phyloP scores from a whole-genome alignment of 2,888 invertebrate species.

The Drosophila ezoana region DNA sequence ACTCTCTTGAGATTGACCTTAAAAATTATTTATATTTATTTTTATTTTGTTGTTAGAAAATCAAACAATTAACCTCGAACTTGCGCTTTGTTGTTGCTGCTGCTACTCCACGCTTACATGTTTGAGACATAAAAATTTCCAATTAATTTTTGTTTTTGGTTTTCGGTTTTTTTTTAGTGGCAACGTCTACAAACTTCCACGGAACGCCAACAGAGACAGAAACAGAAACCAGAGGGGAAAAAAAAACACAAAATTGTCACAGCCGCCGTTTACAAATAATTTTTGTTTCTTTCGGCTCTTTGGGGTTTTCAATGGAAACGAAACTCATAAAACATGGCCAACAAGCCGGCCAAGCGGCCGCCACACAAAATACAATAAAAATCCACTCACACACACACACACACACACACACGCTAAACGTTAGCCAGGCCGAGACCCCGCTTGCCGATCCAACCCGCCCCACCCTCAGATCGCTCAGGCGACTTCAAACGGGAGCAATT shows the following conservation, averaged over 20 bases:
- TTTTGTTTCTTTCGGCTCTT: slow-evolving; percentile 75
- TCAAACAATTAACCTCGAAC: slow-evolving; percentile 81
- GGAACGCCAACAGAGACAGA: slow-evolving; percentile 59
- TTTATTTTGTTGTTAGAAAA: slow-evolving; percentile 70
- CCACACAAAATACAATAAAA: slow-evolving; percentile 69
- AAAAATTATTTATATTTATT: slow-evolving; percentile 61
- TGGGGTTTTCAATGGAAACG: slow-evolving; percentile 79
- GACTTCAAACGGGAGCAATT: slow-evolving; percentile 70
- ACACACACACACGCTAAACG: slow-evolving; percentile 31
- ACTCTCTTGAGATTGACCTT: slow-evolving; percentile 67
- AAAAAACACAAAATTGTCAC: slow-evolving; percentile 70
- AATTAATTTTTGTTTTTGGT: slow-evolving; percentile 73
- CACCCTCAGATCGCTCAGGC: slow-evolving; percentile 40
- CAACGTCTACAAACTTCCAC: slow-evolving; percentile 62
- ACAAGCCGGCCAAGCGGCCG: slow-evolving; percentile 59
- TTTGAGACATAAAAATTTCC: slow-evolving; percentile 80
- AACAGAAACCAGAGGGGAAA: slow-evolving; percentile 10
- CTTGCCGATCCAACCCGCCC: slow-evolving; percentile 37
- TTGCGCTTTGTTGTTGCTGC: slow-evolving; percentile 57
- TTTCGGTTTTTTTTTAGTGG: slow-evolving; percentile 58
- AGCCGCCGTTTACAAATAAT: slow-evolving; percentile 78
- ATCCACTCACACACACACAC: slow-evolving; percentile 37
- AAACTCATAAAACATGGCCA: slow-evolving; percentile 78
- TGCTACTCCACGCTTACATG: slow-evolving; percentile 66
- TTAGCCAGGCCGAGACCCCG: slow-evolving; percentile 47